Conservation (phyloP, 2,888 invertebrate genomes). For the Aphodius granarius region DNA sequence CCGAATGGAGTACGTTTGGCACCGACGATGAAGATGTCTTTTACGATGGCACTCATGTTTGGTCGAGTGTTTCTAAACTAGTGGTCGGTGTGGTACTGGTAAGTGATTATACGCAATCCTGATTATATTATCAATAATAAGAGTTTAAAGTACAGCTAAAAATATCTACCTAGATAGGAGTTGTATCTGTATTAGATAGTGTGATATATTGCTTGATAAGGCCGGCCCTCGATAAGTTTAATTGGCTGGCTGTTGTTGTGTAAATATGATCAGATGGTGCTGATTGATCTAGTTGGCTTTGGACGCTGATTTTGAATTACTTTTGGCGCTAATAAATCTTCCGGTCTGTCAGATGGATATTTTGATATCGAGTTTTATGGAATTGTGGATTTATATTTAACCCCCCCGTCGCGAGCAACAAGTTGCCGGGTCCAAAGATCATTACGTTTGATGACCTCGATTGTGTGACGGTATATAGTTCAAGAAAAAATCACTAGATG, state of each 20-base stretch:
- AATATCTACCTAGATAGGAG: neutral
- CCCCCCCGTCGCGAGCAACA: neutral
- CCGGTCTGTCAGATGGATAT: neutral
- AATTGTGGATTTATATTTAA: neutral
- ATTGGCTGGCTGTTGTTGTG: neutral
- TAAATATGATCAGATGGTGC: neutral
- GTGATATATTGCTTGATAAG: neutral
- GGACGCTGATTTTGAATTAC: neutral
- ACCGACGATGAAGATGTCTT: constrained; percentile 88
- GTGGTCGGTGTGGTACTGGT: neutral
- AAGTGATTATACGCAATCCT: no score
- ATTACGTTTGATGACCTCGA: neutral
- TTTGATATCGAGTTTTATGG: neutral
- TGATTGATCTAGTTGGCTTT: neutral
- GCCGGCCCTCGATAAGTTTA: no score
- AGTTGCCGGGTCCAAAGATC: neutral
- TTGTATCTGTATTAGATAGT: neutral
- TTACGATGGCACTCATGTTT: constrained; percentile 5
- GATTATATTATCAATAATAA: neutral
- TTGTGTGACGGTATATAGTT: neutral
- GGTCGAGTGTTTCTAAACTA: neutral
- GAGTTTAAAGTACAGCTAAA: neutral
- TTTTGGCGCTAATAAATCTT: neutral
- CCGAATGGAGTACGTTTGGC: constrained; percentile 98
- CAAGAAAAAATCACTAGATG: neutral